Conservation (phyloP, 2,113 vertebrate genomes). For the Marmota monax region DNA sequence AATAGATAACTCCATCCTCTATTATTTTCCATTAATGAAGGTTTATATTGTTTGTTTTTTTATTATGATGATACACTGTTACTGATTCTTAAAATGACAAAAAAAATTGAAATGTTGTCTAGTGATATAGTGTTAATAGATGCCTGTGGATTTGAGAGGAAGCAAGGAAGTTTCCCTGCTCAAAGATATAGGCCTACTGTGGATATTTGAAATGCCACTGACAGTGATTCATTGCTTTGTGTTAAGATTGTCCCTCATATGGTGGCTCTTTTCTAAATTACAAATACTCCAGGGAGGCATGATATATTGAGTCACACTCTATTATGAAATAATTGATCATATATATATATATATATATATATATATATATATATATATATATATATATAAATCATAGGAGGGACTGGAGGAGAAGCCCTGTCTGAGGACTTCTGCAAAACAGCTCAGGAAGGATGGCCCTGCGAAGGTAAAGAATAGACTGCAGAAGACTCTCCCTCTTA, state of each 20-base stretch:
- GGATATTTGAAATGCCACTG: slow-evolving; percentile 30
- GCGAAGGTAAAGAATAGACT: neutral
- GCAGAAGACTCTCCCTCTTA: neutral
- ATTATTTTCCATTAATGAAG: slow-evolving; percentile 47
- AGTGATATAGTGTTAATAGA: neutral
- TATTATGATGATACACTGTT: neutral
- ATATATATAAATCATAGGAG: neutral
- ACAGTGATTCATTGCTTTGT: slow-evolving; percentile 54
- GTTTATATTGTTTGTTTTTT: slow-evolving; percentile 46
- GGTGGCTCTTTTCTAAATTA: slow-evolving; percentile 53
- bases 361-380: too few relatives aligned
- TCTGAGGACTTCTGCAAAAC: neutral
- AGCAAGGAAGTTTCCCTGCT: slow-evolving; percentile 34
- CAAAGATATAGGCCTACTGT: slow-evolving; percentile 40
- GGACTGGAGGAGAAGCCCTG: neutral
- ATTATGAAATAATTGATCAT: slow-evolving; percentile 55
- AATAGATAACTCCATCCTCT: neutral
- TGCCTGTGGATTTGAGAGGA: slow-evolving; percentile 46
- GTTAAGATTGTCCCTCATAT: neutral
- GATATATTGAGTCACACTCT: neutral
- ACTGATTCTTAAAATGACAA: slow-evolving; percentile 45
- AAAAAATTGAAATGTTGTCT: neutral
- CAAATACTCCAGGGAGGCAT: slow-evolving; percentile 25
- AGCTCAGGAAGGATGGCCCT: neutral
- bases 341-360: neutral